Conservation (phyloP, 2,888 invertebrate genomes). For the Eubasilissa splendida region DNA sequence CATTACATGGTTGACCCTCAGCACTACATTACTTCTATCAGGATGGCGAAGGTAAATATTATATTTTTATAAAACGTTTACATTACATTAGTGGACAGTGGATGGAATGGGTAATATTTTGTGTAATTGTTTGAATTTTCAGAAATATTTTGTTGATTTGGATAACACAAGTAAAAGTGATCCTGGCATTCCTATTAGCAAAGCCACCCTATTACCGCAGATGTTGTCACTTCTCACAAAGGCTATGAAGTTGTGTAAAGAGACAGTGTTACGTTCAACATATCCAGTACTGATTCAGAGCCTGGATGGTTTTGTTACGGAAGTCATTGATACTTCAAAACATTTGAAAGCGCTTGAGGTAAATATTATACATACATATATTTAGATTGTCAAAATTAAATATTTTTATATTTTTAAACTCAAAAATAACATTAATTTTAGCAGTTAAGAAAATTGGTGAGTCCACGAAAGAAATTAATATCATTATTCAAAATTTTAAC, state of each 20-base stretch:
- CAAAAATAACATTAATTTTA: no score
- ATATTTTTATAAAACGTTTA: background rate
- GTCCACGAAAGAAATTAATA: no score
- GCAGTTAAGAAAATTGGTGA: no score
- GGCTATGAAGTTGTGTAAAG: slow-evolving; percentile 77
- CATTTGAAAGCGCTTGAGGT: slow-evolving; percentile 80
- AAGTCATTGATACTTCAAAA: slow-evolving; percentile 78
- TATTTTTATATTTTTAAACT: no score
- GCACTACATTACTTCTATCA: slow-evolving; percentile 64
- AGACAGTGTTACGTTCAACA: slow-evolving; percentile 72
- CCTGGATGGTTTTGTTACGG: slow-evolving; percentile 78
- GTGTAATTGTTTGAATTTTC: slow-evolving; percentile 45
- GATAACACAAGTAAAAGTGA: slow-evolving; percentile 29
- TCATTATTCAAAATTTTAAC: no score
- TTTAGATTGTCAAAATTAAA: no score
- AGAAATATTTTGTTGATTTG: slow-evolving; percentile 58
- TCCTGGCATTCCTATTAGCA: background rate
- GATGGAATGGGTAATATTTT: background rate
- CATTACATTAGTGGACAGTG: background rate
- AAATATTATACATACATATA: slow-evolving; percentile 55
- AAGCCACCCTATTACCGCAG: slow-evolving; percentile 63
- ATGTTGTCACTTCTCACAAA: slow-evolving; percentile 72
- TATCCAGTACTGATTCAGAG: slow-evolving; percentile 77
- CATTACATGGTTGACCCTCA: slow-evolving; percentile 71
- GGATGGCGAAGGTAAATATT: slow-evolving; percentile 66